Conservation (phyloP, 37 sponge, comb jelly and placozoan genomes). For the Bolinopsis microptera region DNA sequence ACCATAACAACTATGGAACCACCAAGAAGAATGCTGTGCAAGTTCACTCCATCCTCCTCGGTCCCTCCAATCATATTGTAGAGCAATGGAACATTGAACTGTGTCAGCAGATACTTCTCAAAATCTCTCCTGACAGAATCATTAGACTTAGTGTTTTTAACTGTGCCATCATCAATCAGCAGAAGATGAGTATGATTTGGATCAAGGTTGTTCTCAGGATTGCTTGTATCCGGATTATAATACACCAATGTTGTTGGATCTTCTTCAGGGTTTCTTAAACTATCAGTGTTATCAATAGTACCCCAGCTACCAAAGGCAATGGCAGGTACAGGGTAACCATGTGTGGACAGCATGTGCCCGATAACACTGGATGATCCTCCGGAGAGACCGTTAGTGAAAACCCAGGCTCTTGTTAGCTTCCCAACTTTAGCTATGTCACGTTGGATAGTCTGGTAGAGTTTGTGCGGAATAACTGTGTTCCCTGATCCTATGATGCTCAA, state of each 20-base stretch:
- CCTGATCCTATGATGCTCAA: not conserved
- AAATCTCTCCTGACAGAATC: not conserved
- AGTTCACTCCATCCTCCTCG: not conserved
- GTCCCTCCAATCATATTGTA: not conserved
- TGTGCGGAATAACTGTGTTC: not conserved
- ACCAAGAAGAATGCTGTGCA: not conserved
- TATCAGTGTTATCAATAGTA: not conserved
- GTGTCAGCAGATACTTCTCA: not conserved
- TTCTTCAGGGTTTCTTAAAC: not conserved
- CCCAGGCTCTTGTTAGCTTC: not conserved
- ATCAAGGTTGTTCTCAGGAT: not conserved
- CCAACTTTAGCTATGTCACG: constrained; percentile 28
- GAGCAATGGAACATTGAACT: not conserved
- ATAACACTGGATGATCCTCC: not conserved
- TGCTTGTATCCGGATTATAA: too few relatives aligned
- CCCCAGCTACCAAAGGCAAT: constrained; percentile 17
- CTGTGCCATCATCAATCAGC: not conserved
- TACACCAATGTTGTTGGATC: not conserved
- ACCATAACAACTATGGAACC: not conserved
- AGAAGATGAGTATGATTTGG: not conserved
- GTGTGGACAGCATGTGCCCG: not conserved
- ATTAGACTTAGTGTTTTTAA: not conserved
- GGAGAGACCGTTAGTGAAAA: not conserved
- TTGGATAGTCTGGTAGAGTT: not conserved
- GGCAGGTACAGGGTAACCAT: constrained; percentile 32